These are phyloP conservation scores for Dorcus parallelipipedus DNA, from an alignment of 2,888 invertebrate genomes.

Conservation along the genomic window DNA sequence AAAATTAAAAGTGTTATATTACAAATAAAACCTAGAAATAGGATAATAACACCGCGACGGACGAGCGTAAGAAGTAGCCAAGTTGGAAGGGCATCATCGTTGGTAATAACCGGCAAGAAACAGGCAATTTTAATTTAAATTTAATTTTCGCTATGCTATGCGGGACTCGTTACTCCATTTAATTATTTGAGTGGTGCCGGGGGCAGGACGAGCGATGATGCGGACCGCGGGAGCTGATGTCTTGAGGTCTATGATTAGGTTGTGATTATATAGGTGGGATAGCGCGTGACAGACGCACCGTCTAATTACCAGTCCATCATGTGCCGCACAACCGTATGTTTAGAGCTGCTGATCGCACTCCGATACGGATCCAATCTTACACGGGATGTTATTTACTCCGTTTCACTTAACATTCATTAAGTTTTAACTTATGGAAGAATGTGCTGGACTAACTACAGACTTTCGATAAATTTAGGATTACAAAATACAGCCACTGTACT, in stretches of 20 bases:
- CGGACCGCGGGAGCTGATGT: slow-evolving; percentile 17
- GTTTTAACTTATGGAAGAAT: slow-evolving; percentile 2
- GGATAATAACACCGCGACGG: background rate
- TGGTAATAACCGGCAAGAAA: slow-evolving; percentile 13
- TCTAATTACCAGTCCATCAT: slow-evolving; percentile 42
- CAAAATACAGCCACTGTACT: too few relatives aligned
- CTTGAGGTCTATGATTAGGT: slow-evolving; percentile 10
- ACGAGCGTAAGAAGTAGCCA: slow-evolving; percentile 1
- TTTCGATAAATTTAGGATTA: too few relatives aligned
- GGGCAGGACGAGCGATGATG: slow-evolving; percentile 11
- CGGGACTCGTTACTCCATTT: slow-evolving; percentile 14
- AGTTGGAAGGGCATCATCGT: slow-evolving; percentile 14
- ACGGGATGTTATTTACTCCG: slow-evolving; percentile 22
- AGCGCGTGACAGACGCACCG: slow-evolving; percentile 40
- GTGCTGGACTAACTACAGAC: background rate
- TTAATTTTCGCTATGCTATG: slow-evolving; percentile 18
- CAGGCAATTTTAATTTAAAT: slow-evolving; percentile 22
- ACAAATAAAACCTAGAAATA: slow-evolving; percentile 2
- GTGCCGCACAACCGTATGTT: slow-evolving; percentile 24
- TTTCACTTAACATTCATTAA: slow-evolving; percentile 8
- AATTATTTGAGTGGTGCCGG: slow-evolving; percentile 16
- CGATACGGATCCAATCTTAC: slow-evolving; percentile 21
- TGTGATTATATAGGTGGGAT: slow-evolving; percentile 8
- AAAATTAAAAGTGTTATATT: slow-evolving; percentile 1
- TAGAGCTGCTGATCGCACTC: slow-evolving; percentile 23